These are phyloP conservation scores for Karalla daura DNA, from an alignment of 2,797 vertebrate genomes.

Conservation along the genomic window DNA sequence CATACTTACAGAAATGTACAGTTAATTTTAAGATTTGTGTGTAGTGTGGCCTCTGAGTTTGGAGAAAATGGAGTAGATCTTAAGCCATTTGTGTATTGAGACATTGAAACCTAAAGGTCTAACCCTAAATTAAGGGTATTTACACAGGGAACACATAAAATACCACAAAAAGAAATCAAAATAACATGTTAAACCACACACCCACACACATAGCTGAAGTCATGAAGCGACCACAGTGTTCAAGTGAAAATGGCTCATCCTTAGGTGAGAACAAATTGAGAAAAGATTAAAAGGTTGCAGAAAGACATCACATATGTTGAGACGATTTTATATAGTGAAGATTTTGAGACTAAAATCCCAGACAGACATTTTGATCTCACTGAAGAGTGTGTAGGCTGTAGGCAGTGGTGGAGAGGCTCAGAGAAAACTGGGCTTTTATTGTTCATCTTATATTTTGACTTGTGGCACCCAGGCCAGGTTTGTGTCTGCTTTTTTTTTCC, in stretches of 20 bases:
- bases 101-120: no score
- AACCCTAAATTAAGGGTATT: no score
- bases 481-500: background rate
- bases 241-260: conserved; percentile 8
- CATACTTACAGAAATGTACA: no score
- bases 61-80: no score
- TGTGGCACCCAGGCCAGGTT: no score
- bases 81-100: no score
- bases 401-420: background rate
- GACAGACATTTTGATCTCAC: conserved; percentile 1
- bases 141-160: no score
- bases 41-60: no score
- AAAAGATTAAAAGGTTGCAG: conserved; percentile 11
- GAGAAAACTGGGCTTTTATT: background rate
- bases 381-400: background rate
- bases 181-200: no score
- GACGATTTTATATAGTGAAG: background rate
- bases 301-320: background rate
- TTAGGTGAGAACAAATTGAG: conserved; percentile 9
- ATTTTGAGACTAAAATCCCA: background rate
- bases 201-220: no score
- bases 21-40: no score
- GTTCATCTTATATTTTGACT: background rate
- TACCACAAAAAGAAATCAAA: no score
- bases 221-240: conserved; percentile 22